Conservation (phyloP, 2,888 invertebrate genomes). For the Boloria selene region DNA sequence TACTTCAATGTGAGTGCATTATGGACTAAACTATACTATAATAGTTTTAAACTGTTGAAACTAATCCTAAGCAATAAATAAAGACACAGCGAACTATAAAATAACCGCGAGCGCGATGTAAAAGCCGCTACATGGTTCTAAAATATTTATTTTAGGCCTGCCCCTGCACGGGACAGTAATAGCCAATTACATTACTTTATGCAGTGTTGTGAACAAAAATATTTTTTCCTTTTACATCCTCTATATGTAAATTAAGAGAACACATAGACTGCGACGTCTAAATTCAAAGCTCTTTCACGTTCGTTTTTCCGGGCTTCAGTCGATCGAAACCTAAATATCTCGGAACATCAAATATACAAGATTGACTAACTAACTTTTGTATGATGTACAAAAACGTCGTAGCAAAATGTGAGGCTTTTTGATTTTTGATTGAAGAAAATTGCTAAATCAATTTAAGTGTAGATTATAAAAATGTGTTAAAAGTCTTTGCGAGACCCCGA, state of each 20-base stretch:
- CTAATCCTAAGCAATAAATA: constrained; percentile 18
- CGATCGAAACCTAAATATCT: constrained; percentile 3
- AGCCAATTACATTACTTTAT: constrained; percentile 32
- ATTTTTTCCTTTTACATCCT: constrained; percentile 23
- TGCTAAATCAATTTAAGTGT: too few species aligned
- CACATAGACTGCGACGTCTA: constrained; percentile 6
- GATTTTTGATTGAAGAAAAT: too few species aligned
- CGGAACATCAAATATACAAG: constrained; percentile 2
- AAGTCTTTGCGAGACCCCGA: too few species aligned
- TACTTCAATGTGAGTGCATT: background rate
- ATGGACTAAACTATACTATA: background rate
- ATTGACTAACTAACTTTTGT: constrained; percentile 3
- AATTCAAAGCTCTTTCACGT: background rate
- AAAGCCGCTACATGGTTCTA: constrained; percentile 27
- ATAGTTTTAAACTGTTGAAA: background rate
- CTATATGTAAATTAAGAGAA: constrained; percentile 29
- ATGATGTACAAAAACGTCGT: too few species aligned
- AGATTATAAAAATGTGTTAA: too few species aligned
- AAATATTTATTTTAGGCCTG: constrained; percentile 30
- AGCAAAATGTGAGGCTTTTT: background rate
- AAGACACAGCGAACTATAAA: constrained; percentile 20
- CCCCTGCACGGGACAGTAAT: constrained; percentile 23
- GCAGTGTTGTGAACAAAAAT: constrained; percentile 22
- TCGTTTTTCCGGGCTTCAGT: background rate
- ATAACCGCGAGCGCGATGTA: constrained; percentile 25